Conservation (phyloP, 2,888 invertebrate genomes). For the Cepaea hortensis region DNA sequence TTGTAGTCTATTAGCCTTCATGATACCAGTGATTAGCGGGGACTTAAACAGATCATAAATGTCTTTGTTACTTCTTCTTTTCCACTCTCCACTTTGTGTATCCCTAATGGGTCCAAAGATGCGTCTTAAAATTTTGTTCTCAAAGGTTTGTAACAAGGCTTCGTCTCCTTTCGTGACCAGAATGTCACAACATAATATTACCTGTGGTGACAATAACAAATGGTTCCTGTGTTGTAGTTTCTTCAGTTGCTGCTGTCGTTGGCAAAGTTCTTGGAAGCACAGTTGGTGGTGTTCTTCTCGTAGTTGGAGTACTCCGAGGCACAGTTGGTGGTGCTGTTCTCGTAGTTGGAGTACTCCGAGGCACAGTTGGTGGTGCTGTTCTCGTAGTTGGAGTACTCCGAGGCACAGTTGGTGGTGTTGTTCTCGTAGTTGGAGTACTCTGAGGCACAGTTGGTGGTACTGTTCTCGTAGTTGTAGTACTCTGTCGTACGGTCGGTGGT, state of each 20-base stretch:
- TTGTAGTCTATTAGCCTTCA: too few relatives aligned
- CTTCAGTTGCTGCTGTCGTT: neutral
- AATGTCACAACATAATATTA: too few relatives aligned
- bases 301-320: too few relatives aligned
- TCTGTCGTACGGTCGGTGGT: neutral
- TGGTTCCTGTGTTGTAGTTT: neutral
- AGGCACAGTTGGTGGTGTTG: neutral
- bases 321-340: neutral
- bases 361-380: neutral
- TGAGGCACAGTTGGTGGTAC: neutral
- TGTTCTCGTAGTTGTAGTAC: neutral
- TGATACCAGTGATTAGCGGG: too few relatives aligned
- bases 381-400: neutral
- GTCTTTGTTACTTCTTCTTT: too few relatives aligned
- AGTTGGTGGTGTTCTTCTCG: constrained; percentile 1
- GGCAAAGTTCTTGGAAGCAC: neutral
- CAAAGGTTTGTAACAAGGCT: too few relatives aligned
- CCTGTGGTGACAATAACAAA: neutral
- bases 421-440: neutral
- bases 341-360: neutral
- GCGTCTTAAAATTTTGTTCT: too few relatives aligned
- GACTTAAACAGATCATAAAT: too few relatives aligned
- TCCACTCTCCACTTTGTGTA: too few relatives aligned
- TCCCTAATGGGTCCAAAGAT: too few relatives aligned
- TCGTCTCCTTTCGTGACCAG: too few relatives aligned